Evolutionary conservation across 2,113 vertebrate genomes (phyloP), one percentile per base, ranked within the genome.

Genomic region (Chamaea fasciata): DNA sequence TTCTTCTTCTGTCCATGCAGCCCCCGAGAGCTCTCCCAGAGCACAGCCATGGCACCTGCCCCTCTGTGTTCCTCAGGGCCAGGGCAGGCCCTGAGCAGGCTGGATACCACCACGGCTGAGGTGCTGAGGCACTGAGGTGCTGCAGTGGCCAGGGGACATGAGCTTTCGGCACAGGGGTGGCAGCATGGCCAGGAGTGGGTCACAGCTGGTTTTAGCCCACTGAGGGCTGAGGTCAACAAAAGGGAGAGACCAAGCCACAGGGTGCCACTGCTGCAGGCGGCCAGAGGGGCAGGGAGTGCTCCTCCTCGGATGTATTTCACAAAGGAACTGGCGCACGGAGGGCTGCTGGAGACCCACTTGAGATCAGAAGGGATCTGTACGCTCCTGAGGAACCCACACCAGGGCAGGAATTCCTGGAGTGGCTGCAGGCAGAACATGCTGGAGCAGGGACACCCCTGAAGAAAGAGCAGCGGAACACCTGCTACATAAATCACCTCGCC

Each of bases 1-100:
- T 1, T 42, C 17, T 70, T 24, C 41, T 44, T 37, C 27, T 26
- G 59, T 30, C 47, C 6, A 0, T 1, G 12, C 4, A 2, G 37
- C 28, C 16, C 46, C 23, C 1, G 0, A 21, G 65, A 69, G 44
- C 59, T 56, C 33, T 15, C 26, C 24, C 49, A 13, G 44, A 55
- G 69, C 0, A 0, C 22, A 15, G 47, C 47, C 52, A 10, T 3
- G 63, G 42, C 6, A 1, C 31, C 37, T 17, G 33, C 22, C 13
- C 44, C 30, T 13, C 16, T 4, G 2, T 6, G 35, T 2, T 65
- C 23, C 56, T 64, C 37, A 9, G 33, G 70, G 46, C 24, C 4
- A 1, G 37, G 31, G 63, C 63, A 60, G 55, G 55, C 37, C 35
- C 62, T 6, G 31, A 19, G 28, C 1, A 2, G 42, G 68, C 23